Evolutionary conservation across 2,888 invertebrate species (phyloP), one percentile per base, ranked within the genome.

Genomic region (Callyntrura guangdongensis): DNA sequence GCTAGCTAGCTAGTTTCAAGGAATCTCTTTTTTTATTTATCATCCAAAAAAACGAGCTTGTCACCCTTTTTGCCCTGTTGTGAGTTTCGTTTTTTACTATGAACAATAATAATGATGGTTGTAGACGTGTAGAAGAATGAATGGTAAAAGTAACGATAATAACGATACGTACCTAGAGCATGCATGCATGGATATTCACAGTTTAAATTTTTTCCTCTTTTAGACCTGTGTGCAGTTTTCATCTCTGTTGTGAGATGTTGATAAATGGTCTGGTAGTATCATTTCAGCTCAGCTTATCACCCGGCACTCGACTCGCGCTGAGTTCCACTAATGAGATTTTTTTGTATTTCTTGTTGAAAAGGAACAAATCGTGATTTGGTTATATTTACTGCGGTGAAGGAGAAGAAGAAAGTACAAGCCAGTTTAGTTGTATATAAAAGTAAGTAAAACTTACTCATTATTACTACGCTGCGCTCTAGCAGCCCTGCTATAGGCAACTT

Each of bases 261-360:
- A 87, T 87, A 81, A 79, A 87, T 81, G 72, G 36, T 49, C 56
- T 36, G 79, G 25, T 74, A 36, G 67, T 59, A 74, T 86, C 86
- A 86, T 86, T 72, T 85, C 56, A 36, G 47, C 22, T 59, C 17
- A 17, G 25, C 69, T 36, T 36, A 36, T 86, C 61, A 47, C 77
- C 77, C 77, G 77, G 77, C 53, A 69, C 69, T 69, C 53, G 81
- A 69, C 87, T 87, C 86, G 81, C 81, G 87, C 81, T 87, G 81
- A 49, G 87, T 36, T 69, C 12, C 87, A 69, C 87, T 87, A 87
- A 87, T 87, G 87, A 87, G 87, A 87, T 79, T 79, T 86, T 79
- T 67, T 86, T 74, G 59, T 61, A 56, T 59, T 81, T 49, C 27
- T 47, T 67, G 53, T 45, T 72, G 12, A 83, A 67, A 64, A 67